Base-by-base conservation (phyloP, 2,888 invertebrate genomes). In the Drosophila flavopinicola region DNA sequence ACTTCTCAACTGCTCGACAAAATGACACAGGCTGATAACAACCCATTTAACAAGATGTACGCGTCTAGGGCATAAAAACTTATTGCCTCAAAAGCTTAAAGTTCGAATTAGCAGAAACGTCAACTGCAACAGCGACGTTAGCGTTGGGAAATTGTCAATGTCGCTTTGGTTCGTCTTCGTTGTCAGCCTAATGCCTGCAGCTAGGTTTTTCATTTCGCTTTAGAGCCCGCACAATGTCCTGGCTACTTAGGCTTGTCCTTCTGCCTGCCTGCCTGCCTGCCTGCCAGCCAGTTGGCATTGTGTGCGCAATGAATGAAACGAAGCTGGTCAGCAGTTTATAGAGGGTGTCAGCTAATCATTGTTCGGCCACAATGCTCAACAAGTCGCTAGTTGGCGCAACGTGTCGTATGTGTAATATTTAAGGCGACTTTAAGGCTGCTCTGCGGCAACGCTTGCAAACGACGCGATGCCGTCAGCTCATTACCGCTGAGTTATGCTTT, bases 401-500 rank as follows among this genome's bases (percentile, higher is more conserved):
- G 41, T 25, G 66, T 44, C 76, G 71, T 66, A 78, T 80, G 75
- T 48, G 73, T 33, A 38, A 69, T 60, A 45, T 59, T 63, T 71
- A 56, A 66, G 51, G 41, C n/a, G 29, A 32, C 60, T 65, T 73
- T 47, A 71, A 56, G 49, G 32, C 51, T 39, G 35, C 29, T 37
- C 29, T 24, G 64, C 15, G 24, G 6, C 29, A n/a, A n/a, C n/a
- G n/a, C n/a, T n/a, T n/a, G 30, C 30, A 9, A 20, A 35, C 61
- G 49, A 59, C 49, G 68, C 73, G 42, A 41, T 20, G 56, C 48
- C 58, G 59, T 45, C 53, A 66, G 67, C 80, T 76, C 78, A 74
- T 80, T 78, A 76, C 48, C 56, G 54, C 58, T 82, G 76, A 85
- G 78, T 76, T 76, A 82, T 78, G 78, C 71, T 71, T 85, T 80